Conservation (phyloP, 1,140 invertebrate species). For the Philopotamus ludificatus region DNA sequence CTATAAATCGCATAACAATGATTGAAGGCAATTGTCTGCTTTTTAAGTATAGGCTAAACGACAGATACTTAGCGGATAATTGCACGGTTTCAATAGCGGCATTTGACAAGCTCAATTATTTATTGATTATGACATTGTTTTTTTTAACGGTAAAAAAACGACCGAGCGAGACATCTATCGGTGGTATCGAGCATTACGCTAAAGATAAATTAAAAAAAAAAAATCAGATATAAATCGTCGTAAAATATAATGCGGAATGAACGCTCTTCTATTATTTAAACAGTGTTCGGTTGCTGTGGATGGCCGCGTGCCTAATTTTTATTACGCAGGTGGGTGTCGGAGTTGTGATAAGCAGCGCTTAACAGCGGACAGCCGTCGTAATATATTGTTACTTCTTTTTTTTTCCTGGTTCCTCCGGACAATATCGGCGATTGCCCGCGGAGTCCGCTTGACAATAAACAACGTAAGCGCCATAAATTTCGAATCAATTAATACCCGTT, state of each 20-base stretch:
- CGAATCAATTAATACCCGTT: slow-evolving; percentile 20
- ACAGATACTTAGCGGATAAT: neutral
- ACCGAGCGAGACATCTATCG: no score
- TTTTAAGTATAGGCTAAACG: neutral
- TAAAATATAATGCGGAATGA: no score
- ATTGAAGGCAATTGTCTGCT: neutral
- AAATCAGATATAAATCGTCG: no score
- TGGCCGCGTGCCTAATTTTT: slow-evolving; percentile 10
- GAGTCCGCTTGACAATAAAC: slow-evolving; percentile 23
- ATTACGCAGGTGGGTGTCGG: neutral
- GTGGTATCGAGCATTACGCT: no score
- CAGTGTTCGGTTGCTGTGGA: neutral
- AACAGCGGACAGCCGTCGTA: neutral
- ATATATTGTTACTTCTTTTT: slow-evolving; percentile 7
- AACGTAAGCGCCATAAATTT: slow-evolving; percentile 20
- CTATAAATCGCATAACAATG: neutral
- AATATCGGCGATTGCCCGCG: slow-evolving; percentile 11
- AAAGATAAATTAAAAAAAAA: no score
- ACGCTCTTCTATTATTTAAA: no score
- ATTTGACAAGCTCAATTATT: neutral
- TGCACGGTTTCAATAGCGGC: neutral
- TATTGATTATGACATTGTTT: no score
- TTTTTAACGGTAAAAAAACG: no score
- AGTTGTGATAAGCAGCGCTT: neutral
- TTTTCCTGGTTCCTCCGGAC: neutral